Base-by-base conservation (phyloP, 2,797 vertebrate species). In the Epinephelus awoara region DNA sequence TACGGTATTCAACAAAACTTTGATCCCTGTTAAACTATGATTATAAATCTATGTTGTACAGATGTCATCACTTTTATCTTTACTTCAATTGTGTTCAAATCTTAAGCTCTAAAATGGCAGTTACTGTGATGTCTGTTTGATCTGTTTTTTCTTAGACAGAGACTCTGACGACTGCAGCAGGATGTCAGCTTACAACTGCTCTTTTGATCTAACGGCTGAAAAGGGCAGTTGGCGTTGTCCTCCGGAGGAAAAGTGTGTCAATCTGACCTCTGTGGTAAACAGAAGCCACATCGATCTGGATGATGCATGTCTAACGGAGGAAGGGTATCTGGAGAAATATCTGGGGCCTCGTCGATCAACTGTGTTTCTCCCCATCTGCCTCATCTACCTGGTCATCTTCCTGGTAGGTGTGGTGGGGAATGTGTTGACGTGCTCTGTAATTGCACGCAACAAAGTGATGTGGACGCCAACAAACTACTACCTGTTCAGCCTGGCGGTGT, bases 391-490 rank as follows among this genome's bases (percentile, higher is more conserved):
- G 84, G 15, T 96, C 82, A 97, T 99, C 92, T 99, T 99, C 0
- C 23, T 92, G 29, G 95, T 98, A 52, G 98, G 98, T 0, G 91
- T 96, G 0, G 67, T 96, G 79, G 98, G 98, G 18, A 99, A 99
- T 19, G 84, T 83, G 0, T 94, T 99, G 27, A 99, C 97, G 3
- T 99, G 98, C 84, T 87, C 90, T 0, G 97, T 99, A 81, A 98
- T 99, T 81, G 88, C 96, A 14, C 93, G 93, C 72, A 95, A 98
- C 90, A 96, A 96, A 25, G 93, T 97, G 85, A 98, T 99, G 98
- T 95, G 95, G 89, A 98, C 97, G 0, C 97, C 98, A 44, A 99
- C 98, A 68, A 98, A 99, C 92, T 97, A 96, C 89, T 99, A 99
- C 91, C 92, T 99, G 67, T 96, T 99, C 93, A 99, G 98, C 89